Evolutionary conservation across 2,888 invertebrate genomes (phyloP).

Genomic region (Netelia melanura): DNA sequence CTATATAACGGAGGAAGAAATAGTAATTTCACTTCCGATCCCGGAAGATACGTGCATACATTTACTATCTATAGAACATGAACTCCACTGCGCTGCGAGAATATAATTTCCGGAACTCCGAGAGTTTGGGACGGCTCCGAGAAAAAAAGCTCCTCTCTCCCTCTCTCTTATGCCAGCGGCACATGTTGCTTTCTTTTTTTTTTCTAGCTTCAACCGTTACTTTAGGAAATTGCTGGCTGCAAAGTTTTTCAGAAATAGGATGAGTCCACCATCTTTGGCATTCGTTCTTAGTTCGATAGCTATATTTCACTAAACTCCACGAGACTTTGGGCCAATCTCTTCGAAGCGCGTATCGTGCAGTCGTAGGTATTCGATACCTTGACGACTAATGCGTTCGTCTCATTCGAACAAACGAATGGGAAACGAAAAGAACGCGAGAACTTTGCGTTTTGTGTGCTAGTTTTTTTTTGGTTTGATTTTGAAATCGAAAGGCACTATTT

Average conservation of each 20-base stretch:
- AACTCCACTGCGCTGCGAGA: constrained; percentile 23
- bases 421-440: not conserved
- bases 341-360: not conserved
- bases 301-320: constrained; percentile 27
- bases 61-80: not conserved
- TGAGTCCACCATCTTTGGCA: not conserved
- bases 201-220: constrained; percentile 70
- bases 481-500: not conserved
- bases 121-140: not conserved
- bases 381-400: not conserved
- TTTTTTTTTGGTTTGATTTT: not conserved
- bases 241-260: constrained; percentile 67
- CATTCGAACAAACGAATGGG: not conserved
- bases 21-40: constrained; percentile 49
- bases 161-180: constrained; percentile 4
- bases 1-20: constrained; percentile 2
- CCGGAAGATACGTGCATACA: constrained; percentile 20
- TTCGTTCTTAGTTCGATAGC: constrained; percentile 30
- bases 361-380: not conserved
- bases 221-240: constrained; percentile 78
- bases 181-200: not conserved
- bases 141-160: constrained; percentile 5
- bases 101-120: constrained; percentile 61
- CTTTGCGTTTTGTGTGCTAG: not conserved
- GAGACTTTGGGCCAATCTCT: constrained; percentile 32